Conservation (phyloP, 2,888 invertebrate species). For the Pristionchus mayeri region DNA sequence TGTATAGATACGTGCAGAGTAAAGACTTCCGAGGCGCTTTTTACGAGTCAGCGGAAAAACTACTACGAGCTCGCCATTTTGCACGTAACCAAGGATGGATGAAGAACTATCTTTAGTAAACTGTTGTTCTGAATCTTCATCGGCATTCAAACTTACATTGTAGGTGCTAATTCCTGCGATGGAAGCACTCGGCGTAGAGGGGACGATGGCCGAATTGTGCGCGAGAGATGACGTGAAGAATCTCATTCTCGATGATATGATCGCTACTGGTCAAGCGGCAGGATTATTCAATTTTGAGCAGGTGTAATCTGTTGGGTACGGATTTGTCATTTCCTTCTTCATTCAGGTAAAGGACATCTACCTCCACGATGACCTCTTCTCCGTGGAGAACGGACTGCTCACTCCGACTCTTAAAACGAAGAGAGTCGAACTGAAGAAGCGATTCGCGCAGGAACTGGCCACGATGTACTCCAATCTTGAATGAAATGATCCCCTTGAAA, state of each 20-base stretch:
- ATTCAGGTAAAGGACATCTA: conserved; percentile 15
- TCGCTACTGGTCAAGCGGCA: conserved; percentile 88
- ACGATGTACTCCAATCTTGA: conserved; percentile 6
- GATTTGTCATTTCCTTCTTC: background rate
- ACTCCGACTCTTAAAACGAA: conserved; percentile 92
- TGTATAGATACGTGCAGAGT: too few relatives aligned
- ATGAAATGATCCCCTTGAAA: too few relatives aligned
- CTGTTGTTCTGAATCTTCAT: too few relatives aligned
- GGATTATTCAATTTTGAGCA: conserved; percentile 97
- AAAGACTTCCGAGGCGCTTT: too few relatives aligned
- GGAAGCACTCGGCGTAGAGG: conserved; percentile 52
- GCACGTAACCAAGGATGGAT: too few relatives aligned
- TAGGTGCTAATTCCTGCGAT: conserved; percentile 64
- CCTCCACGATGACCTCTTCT: conserved; percentile 85
- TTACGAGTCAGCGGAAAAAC: too few relatives aligned
- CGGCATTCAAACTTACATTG: too few relatives aligned
- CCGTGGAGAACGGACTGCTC: conserved; percentile 94
- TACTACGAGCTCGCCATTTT: too few relatives aligned
- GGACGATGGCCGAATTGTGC: conserved; percentile 68
- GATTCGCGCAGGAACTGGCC: background rate
- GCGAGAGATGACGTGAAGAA: conserved; percentile 83
- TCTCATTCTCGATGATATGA: conserved; percentile 90
- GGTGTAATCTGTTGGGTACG: conserved; percentile 79
- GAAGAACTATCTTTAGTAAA: too few relatives aligned
- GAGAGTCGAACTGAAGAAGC: conserved; percentile 65